Evolutionary conservation across 2,888 invertebrate genomes (phyloP), one percentile per base, ranked within the genome.

Genomic region (Drosophila stalkeri): DNA sequence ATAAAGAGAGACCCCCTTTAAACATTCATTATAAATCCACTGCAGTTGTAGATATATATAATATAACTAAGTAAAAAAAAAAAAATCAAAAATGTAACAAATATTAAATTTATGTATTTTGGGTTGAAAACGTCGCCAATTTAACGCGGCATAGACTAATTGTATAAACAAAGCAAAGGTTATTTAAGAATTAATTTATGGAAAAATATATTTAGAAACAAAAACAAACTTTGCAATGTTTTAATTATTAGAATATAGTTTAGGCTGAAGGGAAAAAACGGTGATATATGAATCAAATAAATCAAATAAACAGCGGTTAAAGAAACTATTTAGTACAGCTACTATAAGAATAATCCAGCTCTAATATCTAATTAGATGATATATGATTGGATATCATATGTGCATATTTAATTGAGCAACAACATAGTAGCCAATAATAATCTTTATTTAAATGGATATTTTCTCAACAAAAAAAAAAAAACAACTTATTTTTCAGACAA

Each of bases 151-250:
- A 49, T 85, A 85, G 88, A 75, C 81, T 85, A 85, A 85, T 85
- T 85, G 83, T 85, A 81, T 80, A 85, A 86, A 88, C 67, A 67
- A 72, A 81, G 47, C 12, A 37, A 70, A 65, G 14, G 20, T 11
- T 86, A 88, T 74, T 77, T 85, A 85, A 88, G 88, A 64, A 83
- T 83, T 86, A 81, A 85, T 80, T 85, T 85, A 85, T 88, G 77
- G 57, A 79, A 87, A 86, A 66, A 81, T 72, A 80, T 69, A 72
- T 76, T 54, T 57, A 62, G 74, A 74, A 18, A 51, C 6, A 8
- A 72, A 63, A n/a, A 63, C 57, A 61, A 61, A 61, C n/a, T 52
- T 23, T 31, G 49, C 2, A n/a, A 7, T 41, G 16, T 16, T 41
- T 55, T 16, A 23, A 23, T 23, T 33, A 20, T 20, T 43, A 18